Base-by-base conservation (phyloP, 2,113 vertebrate genomes). In the Sebastes fasciatus region DNA sequence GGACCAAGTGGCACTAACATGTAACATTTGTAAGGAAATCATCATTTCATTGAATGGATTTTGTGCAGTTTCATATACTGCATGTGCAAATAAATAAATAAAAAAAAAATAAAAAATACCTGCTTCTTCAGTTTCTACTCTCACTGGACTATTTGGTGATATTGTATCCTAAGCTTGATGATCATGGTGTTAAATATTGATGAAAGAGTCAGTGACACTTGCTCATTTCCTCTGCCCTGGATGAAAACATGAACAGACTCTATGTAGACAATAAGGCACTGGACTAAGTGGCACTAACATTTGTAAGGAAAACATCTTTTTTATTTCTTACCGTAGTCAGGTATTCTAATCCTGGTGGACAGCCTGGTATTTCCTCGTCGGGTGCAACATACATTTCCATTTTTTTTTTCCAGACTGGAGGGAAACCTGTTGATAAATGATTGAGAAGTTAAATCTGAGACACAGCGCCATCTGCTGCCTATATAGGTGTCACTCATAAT, bases 321-420 rank as follows among this genome's bases (percentile, higher is more conserved):
- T 1, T 42, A 5, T 6, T 11, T 58, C 61, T 85, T 68, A 95
- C 95, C 92, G 95, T 94, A 42, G 94, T 95, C 16, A 96, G 91
- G 85, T 96, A 96, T 17, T 96, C 95, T 72, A 96, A n/a, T 17
- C 95, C 95, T 2, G 94, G 94, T 6, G 95, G 95, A 62, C 94
- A 95, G 45, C 92, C 92, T 45, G 94, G 94, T 67, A 95, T 93
- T 46, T 82, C 91, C 74, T 91, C 93, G 72, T 80, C 94, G 63
- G 95, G 88, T 61, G 93, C 86, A 66, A 89, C 81, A 46, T 95
- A 95, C 94, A 95, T 95, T 13, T 96, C 71, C 93, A 95, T 96
- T 7, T 43, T 87, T 40, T 55, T 7, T 43, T 87, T 40, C 52
- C 23, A 40, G 70, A 48, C 67, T 61, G 48, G 62, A 58, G 21